Percentiles rank a stretch among this genome's conserved stretches.
Evolutionary conservation across 2,797 vertebrate species (phyloP).

Genomic region (Orestias chungarensis): DNA sequence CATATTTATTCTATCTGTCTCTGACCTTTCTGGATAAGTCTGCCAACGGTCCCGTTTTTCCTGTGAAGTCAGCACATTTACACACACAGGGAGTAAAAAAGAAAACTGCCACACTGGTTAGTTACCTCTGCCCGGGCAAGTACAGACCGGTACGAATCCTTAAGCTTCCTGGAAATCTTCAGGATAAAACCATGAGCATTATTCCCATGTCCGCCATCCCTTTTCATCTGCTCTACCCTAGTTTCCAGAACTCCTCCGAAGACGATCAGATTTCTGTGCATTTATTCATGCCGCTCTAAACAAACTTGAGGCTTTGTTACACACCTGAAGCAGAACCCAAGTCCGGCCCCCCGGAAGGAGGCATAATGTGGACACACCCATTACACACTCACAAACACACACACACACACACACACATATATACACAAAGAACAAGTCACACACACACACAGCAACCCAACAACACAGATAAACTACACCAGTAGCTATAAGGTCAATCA

Average conservation of each 20-base stretch:
- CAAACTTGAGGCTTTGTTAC: slow-evolving; percentile 22
- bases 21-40: slow-evolving; percentile 13
- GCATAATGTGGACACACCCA: slow-evolving; percentile 72
- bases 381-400: slow-evolving; percentile 50
- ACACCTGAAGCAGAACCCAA: slow-evolving; percentile 76
- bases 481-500: too few species aligned
- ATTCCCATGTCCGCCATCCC: slow-evolving; percentile 40
- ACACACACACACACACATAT: slow-evolving; percentile 62
- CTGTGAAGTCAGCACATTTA: slow-evolving; percentile 11
- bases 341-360: slow-evolving; percentile 60
- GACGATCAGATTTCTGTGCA: slow-evolving; percentile 31
- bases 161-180: slow-evolving; percentile 77
- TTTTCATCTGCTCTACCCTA: slow-evolving; percentile 52
- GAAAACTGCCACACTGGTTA: slow-evolving; percentile 32
- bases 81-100: background rate
- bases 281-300: slow-evolving; percentile 18
- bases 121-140: slow-evolving; percentile 74
- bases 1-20: slow-evolving; percentile 1
- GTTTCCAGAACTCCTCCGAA: slow-evolving; percentile 4
- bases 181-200: slow-evolving; percentile 47
- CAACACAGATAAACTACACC: too few species aligned
- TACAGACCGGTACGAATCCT: slow-evolving; percentile 70
- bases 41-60: slow-evolving; percentile 20
- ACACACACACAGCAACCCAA: slow-evolving; percentile 29
- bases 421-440: slow-evolving; percentile 21